These are phyloP conservation scores for Troilus luridus DNA, from an alignment of 2,888 invertebrate genomes.

Conservation along the genomic window DNA sequence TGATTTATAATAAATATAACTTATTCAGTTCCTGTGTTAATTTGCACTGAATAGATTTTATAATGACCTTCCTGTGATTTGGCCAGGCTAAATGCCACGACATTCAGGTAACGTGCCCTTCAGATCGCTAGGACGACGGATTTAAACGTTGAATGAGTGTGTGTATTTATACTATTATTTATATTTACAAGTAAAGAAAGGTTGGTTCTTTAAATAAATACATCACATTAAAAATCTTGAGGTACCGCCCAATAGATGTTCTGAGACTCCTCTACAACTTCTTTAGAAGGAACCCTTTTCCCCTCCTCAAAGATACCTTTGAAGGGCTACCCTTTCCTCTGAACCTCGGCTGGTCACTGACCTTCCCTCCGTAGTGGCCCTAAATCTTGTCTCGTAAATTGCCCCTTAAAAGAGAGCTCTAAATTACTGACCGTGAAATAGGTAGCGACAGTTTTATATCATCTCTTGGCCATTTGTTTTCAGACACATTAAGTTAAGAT, in stretches of 20 bases:
- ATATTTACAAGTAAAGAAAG: too few species aligned
- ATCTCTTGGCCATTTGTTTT: not conserved
- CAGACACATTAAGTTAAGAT: not conserved
- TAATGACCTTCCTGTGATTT: not conserved
- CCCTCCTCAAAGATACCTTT: not conserved
- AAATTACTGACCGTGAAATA: not conserved
- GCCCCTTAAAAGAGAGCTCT: constrained; percentile 13
- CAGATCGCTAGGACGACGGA: not conserved
- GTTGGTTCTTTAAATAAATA: too few species aligned
- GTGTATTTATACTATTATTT: too few species aligned
- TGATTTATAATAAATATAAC: too few species aligned
- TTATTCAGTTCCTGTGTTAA: too few species aligned
- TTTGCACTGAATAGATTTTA: not conserved
- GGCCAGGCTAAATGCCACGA: not conserved
- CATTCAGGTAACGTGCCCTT: not conserved
- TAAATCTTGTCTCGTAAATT: constrained; percentile 34
- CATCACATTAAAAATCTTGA: too few species aligned
- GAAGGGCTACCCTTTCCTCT: not conserved
- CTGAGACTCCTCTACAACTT: too few species aligned
- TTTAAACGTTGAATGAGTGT: too few species aligned
- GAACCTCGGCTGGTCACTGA: not conserved
- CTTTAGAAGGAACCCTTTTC: too few species aligned
- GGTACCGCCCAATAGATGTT: too few species aligned
- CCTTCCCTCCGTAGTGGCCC: not conserved
- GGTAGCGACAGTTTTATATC: constrained; percentile 27